phyloP scores from a whole-genome alignment of 1,140 invertebrate genomes.

The Bombyx mandarina region DNA sequence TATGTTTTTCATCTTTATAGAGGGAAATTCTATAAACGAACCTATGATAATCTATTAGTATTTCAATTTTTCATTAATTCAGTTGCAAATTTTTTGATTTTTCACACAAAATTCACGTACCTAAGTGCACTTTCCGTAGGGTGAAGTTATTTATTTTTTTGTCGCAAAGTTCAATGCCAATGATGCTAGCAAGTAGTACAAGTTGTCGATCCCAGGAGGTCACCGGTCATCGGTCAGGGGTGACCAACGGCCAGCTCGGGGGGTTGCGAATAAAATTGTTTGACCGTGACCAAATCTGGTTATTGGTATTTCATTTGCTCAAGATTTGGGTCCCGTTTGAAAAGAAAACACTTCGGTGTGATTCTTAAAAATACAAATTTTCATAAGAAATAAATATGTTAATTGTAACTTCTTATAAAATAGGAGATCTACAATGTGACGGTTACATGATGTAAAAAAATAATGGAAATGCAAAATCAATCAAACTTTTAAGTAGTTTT shows the following conservation, averaged over 20 bases:
- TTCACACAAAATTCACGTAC: too few relatives aligned
- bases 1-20: too few relatives aligned
- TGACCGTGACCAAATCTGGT: conserved; percentile 22
- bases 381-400: neutral
- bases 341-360: neutral
- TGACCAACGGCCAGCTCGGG: conserved; percentile 51
- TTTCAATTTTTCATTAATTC: too few relatives aligned
- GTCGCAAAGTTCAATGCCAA: conserved; percentile 55
- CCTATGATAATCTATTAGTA: too few relatives aligned
- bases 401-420: too few relatives aligned
- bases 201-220: conserved; percentile 53
- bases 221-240: conserved; percentile 53
- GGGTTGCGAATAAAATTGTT: conserved; percentile 43
- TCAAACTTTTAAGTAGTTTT: neutral
- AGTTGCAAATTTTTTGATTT: too few relatives aligned
- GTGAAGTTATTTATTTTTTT: too few relatives aligned
- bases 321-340: neutral
- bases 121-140: too few relatives aligned
- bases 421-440: too few relatives aligned
- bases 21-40: too few relatives aligned
- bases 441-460: too few relatives aligned
- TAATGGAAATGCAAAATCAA: too few relatives aligned
- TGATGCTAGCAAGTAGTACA: conserved; percentile 31
- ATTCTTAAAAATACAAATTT: neutral
- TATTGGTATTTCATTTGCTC: neutral